Base-by-base conservation (phyloP, 2,888 invertebrate species). In the Drosophila multiciliata region DNA sequence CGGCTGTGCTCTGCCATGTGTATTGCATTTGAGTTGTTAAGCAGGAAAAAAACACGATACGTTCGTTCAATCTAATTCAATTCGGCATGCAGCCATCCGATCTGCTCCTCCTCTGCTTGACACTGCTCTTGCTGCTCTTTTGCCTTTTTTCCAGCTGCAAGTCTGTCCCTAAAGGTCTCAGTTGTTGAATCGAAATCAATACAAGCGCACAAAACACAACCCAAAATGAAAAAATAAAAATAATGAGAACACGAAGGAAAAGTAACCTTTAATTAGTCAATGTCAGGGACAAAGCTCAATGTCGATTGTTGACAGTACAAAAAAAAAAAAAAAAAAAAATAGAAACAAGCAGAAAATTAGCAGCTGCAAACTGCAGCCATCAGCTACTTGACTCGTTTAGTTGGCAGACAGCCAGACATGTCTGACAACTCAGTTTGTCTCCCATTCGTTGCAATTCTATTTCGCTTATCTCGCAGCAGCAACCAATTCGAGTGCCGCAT, bases 261-360 rank as follows among this genome's bases (percentile, higher is more conserved):
- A 26, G 61, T 52, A 50, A 62, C 45, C 65, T 61, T 78, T 87
- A 82, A 82, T 82, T 82, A 82, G 84, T 69, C 65, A 73, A 32
- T 74, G 83, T 68, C 82, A 83, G 29, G 58, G 76, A 29, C 73
- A 73, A 35, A 38, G 23, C 42, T 20, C 8, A 38, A 40, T 29
- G 50, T 29, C 54, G 36, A 68, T 60, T 68, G 73, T 57, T 77
- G 81, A 71, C 78, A 73, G 62, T 20, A 9, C 9, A 29, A 50
- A 66, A 54, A 49, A 55, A 23, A 26, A 26, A 26, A 26, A 29
- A 29, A 29, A 5, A 29, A 29, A 29, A 5, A 29, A 29, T 29
- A 29, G 29, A 29, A 50, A 61, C 55, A 29, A 42, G 20, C 32
- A 7, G 11, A 9, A 20, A 29, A 40, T 49, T 55, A 38, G 55